phyloP scores from a whole-genome alignment of 2,888 invertebrate genomes.

The Pollenia griseotomentosa region DNA sequence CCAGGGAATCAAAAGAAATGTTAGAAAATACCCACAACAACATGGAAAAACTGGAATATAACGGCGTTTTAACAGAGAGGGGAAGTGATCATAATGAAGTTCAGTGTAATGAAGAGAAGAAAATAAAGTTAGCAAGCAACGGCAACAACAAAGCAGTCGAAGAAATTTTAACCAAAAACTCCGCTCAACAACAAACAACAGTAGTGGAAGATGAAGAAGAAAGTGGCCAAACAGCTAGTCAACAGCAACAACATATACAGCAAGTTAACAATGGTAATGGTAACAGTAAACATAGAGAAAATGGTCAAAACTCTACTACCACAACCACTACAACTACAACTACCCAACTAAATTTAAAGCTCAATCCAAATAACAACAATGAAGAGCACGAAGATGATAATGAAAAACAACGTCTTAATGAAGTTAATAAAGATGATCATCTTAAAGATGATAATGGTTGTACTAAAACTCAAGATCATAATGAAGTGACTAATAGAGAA shows the following conservation, averaged over 20 bases:
- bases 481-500: conserved; percentile 55
- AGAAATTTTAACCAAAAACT: conserved; percentile 75
- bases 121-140: conserved; percentile 24
- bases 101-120: conserved; percentile 50
- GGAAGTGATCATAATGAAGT: conserved; percentile 70
- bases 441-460: conserved; percentile 67
- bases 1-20: conserved; percentile 56
- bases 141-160: conserved; percentile 47
- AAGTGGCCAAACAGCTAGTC: conserved; percentile 70
- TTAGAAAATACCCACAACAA: conserved; percentile 29
- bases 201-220: conserved; percentile 75
- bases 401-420: conserved; percentile 34
- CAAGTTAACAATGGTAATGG: conserved; percentile 62
- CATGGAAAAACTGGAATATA: conserved; percentile 37
- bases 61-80: conserved; percentile 51
- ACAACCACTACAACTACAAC: background rate
- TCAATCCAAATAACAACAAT: conserved; percentile 70
- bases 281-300: conserved; percentile 71
- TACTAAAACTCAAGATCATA: conserved; percentile 33
- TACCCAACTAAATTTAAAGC: conserved; percentile 28
- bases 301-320: conserved; percentile 62
- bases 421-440: conserved; percentile 64
- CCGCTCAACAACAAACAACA: conserved; percentile 50
- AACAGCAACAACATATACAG: conserved; percentile 52
- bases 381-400: conserved; percentile 32